Evolutionary conservation across 2,113 vertebrate genomes (phyloP), one percentile per base, ranked within the genome.

Genomic region (Dromiciops gliroides): DNA sequence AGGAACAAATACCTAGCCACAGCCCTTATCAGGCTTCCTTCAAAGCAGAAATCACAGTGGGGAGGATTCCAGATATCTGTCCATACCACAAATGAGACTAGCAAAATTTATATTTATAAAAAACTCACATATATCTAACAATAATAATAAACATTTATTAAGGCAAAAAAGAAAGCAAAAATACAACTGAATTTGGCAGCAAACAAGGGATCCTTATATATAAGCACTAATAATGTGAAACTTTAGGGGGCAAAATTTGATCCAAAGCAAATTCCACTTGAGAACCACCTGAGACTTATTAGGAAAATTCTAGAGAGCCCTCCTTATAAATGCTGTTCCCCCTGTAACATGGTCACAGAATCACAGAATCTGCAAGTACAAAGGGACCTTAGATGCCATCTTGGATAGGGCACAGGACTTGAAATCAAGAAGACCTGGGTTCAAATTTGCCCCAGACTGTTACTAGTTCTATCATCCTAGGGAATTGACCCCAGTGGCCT

Each of bases 231-330:
- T 0, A 56, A 50, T 51, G 90, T 2, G 49, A 53, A 50, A 44
- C 37, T 96, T 94, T 31, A 51, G 37, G 92, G 49, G 37, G 75
- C 22, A 95, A 89, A 91, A 97, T 49, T 48, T 8, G 48, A 31
- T 37, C 26, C 23, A 49, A 56, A 93, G 49, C 75, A 94, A 89
- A 14, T 8, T 8, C 52, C 56, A 50, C 6, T 8, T 89, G 47
- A 4, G 49, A 44, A 22, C 8, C 90, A 49, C 3, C n/a, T 31
- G 94, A 89, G 19, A 56, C 25, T 56, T 28, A 56, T 28, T 28
- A 26, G 53, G 26, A 53, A 53, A 53, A 25, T 53, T 53, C 52
- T 53, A 53, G 25, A 53, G 25, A 56, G 26, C 5, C 53, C 26
- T 56, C 25, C 26, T 28, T 56, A 28, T 28, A 56, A 56, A 28